These are phyloP conservation scores for Caenorhabditis parvicauda DNA, from an alignment of 2,888 invertebrate species.

Conservation along the genomic window DNA sequence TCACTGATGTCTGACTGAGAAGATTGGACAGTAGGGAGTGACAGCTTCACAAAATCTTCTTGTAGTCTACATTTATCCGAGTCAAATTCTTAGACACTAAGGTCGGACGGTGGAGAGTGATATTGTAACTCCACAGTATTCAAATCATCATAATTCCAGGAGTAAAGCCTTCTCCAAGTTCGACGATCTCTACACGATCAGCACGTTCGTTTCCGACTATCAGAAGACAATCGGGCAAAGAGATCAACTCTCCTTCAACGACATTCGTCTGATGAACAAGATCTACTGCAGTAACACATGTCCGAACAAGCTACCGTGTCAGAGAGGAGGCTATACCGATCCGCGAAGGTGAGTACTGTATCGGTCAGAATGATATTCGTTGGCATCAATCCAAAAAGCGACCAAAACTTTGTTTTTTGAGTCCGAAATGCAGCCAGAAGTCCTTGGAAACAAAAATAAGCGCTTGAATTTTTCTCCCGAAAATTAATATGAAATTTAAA, in stretches of 20 bases:
- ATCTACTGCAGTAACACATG: slow-evolving; percentile 58
- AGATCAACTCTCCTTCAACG: slow-evolving; percentile 63
- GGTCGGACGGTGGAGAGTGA: background rate
- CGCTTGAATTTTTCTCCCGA: background rate
- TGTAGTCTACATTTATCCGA: no score
- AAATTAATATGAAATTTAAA: no score
- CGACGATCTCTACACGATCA: slow-evolving; percentile 62
- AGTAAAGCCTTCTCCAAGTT: slow-evolving; percentile 61
- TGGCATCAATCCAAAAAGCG: no score
- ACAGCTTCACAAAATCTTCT: no score
- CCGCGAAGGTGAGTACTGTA: slow-evolving; percentile 46
- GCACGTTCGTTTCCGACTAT: slow-evolving; percentile 62
- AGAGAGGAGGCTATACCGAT: slow-evolving; percentile 63
- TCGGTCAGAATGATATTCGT: no score
- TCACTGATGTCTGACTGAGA: no score
- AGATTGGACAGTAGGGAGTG: no score
- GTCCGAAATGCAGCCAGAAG: slow-evolving; percentile 1
- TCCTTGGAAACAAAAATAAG: no score
- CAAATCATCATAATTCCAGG: slow-evolving; percentile 18
- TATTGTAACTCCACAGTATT: background rate
- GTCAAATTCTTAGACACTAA: no score
- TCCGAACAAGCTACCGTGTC: slow-evolving; percentile 52
- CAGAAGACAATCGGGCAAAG: slow-evolving; percentile 61
- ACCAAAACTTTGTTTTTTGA: slow-evolving; percentile 6
- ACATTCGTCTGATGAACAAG: slow-evolving; percentile 62